Evolutionary conservation across 2,888 invertebrate species (phyloP), one percentile per base, ranked within the genome.

Genomic region (Campoplex nolae): DNA sequence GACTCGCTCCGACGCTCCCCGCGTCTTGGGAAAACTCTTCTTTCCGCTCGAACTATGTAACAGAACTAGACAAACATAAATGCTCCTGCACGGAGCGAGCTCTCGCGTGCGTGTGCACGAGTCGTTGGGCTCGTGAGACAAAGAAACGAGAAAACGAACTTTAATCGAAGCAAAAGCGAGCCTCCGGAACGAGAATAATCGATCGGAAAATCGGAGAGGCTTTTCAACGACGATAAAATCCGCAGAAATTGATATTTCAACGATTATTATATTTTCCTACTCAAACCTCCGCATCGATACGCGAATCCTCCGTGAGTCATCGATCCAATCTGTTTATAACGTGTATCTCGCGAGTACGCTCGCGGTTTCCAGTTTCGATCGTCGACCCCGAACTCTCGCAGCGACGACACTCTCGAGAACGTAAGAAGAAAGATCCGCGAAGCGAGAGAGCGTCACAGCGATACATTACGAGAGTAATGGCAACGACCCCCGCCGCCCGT

Each of bases 351-450:
- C 74, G 38, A 3, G 38, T 38, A 38, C 38, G 38, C 38, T 3
- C 38, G 70, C 68, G 58, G 79, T 80, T 84, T 84, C 75, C 80
- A 80, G 68, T 84, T 84, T 84, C 80, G 80, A 80, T 65, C 80
- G 80, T 84, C 79, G 79, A 84, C 79, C 80, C 79, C 84, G 54
- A 42, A 70, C 45, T 42, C 45, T 42, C 45, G 8, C 23, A 32
- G 62, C 62, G 62, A 62, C 62, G 62, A 70, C 68, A 71, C 48
- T 23, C 58, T 32, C 16, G 75, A 75, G 65, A 74, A 23, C 32
- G 51, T 35, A 71, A 76, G 78, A 78, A 67, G 35, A 62, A 48
- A 51, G 75, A 84, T 75, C 70, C 70, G 42, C 68, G 58, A 8
- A 6, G 62, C 45, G 68, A n/a, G n/a, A 18, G 28, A 0, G 28